phyloP scores from a whole-genome alignment of 1,140 invertebrate species.

The Zaprionus capensis region DNA sequence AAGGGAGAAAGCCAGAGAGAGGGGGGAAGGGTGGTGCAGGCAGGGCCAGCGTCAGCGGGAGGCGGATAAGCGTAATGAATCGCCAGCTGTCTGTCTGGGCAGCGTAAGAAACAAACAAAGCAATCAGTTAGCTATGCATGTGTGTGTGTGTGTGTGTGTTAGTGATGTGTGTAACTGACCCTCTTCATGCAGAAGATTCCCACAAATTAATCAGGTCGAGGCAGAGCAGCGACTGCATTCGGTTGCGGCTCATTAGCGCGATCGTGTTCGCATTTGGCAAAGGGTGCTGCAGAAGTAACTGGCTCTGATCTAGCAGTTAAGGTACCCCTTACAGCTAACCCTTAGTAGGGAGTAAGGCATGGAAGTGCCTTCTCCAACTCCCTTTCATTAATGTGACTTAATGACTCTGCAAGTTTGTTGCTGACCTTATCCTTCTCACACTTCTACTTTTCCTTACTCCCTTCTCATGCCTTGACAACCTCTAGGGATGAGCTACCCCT shows the following conservation, averaged over 20 bases:
- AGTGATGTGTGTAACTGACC: conserved; percentile 20
- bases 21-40: neutral
- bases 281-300: conserved; percentile 1
- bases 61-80: conserved; percentile 46
- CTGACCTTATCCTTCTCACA: neutral
- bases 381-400: neutral
- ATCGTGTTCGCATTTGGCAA: conserved; percentile 66
- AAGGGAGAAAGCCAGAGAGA: neutral
- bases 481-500: too few species aligned
- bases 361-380: too few species aligned
- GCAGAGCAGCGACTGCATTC: neutral
- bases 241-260: conserved; percentile 70
- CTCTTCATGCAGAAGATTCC: conserved; percentile 43
- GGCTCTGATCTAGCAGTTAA: conserved; percentile 2
- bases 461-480: too few species aligned
- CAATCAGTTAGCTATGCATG: conserved; percentile 2
- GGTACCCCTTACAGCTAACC: conserved; percentile 8
- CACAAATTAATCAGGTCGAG: conserved; percentile 71
- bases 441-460: neutral
- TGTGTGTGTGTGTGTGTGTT: neutral
- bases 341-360: neutral
- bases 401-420: neutral
- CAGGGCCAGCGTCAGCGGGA: neutral
- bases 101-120: conserved; percentile 20
- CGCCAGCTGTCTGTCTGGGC: conserved; percentile 28